Conservation (phyloP, 2,797 vertebrate genomes). For the Cyclura pinguis region DNA sequence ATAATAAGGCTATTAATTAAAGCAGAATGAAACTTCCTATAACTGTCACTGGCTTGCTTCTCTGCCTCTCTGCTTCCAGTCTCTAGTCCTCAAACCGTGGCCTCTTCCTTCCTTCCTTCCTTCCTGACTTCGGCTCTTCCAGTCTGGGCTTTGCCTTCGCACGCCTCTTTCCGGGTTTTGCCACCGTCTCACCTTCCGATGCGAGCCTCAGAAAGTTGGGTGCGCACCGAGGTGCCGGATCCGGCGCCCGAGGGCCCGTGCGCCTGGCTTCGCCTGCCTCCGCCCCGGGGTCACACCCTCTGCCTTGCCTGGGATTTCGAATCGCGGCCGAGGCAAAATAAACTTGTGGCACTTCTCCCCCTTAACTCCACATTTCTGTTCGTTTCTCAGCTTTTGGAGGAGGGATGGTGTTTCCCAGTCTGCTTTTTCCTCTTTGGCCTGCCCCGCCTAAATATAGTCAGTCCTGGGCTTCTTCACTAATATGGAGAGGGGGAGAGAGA, state of each 20-base stretch:
- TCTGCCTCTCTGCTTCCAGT: neutral
- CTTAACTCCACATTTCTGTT: neutral
- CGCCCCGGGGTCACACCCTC: rapidly evolving
- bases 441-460: conserved; percentile 79
- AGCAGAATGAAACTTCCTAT: too few relatives aligned
- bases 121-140: neutral
- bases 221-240: neutral
- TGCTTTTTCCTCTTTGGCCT: conserved; percentile 61
- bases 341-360: neutral
- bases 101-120: neutral
- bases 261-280: neutral
- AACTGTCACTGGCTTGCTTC: neutral
- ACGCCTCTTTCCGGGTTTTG: neutral
- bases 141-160: neutral
- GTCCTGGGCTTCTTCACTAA: conserved; percentile 80
- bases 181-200: neutral
- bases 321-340: neutral
- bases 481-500: conserved; percentile 76
- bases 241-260: neutral
- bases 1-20: too few relatives aligned
- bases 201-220: neutral
- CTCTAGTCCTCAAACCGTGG: neutral
- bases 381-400: neutral
- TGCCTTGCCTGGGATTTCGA: rapidly evolving
- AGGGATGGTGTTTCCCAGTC: conserved; percentile 34